A percentile compares a stretch with the other conserved stretches of the same genome.
Conservation (phyloP, 2,888 invertebrate species). For the Rhagophthalmus giganteus region DNA sequence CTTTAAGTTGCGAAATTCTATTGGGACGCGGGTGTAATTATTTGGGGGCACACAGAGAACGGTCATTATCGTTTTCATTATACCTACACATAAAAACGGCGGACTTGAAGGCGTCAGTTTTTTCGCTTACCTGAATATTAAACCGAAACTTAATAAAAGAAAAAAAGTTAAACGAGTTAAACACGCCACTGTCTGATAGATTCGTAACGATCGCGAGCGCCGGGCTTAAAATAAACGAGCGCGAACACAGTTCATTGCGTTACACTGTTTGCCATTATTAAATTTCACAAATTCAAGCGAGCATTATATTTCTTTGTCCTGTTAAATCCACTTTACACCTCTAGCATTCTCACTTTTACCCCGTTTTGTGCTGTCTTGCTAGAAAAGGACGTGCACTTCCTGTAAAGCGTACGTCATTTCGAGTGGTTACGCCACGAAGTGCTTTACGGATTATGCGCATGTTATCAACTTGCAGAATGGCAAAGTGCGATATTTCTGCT, state of each 20-base stretch:
- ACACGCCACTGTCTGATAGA: slow-evolving; percentile 25
- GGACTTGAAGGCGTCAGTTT: too few relatives aligned
- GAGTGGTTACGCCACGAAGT: slow-evolving; percentile 2
- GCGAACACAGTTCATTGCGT: slow-evolving; percentile 41
- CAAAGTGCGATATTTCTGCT: slow-evolving; percentile 18
- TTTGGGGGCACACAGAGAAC: too few relatives aligned
- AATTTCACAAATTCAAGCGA: slow-evolving; percentile 37
- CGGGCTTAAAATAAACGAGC: slow-evolving; percentile 34
- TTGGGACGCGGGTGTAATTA: too few relatives aligned
- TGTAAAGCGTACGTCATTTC: slow-evolving; percentile 8
- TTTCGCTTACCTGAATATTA: not conserved
- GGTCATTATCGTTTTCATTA: too few relatives aligned
- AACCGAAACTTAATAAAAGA: slow-evolving; percentile 9
- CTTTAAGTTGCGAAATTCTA: not conserved
- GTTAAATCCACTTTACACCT: slow-evolving; percentile 31
- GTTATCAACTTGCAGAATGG: slow-evolving; percentile 16
- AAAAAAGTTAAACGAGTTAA: slow-evolving; percentile 10
- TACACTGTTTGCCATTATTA: slow-evolving; percentile 40
- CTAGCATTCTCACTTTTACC: slow-evolving; percentile 19
- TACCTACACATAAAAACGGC: too few relatives aligned
- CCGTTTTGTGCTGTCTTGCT: slow-evolving; percentile 4
- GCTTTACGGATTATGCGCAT: slow-evolving; percentile 19
- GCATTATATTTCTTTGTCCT: slow-evolving; percentile 29
- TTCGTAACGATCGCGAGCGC: slow-evolving; percentile 18
- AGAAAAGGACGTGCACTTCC: slow-evolving; percentile 2